Conservation (phyloP, 2,797 vertebrate genomes). For the Odontamblyopus rebecca region DNA sequence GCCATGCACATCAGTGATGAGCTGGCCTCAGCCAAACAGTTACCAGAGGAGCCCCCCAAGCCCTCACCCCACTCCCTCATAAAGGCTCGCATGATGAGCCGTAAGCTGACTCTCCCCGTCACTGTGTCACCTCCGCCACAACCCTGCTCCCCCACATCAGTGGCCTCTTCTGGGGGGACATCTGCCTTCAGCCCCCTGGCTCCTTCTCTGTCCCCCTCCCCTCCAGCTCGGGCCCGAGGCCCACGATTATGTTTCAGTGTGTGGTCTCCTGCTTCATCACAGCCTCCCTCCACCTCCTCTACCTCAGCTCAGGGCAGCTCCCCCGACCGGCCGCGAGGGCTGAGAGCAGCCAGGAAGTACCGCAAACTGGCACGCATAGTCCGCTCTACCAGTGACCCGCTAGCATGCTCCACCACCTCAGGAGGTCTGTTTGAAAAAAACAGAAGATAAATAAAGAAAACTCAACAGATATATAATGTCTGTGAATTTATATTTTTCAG, state of each 20-base stretch:
- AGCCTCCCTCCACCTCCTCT: slow-evolving; percentile 73
- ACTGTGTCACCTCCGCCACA: slow-evolving; percentile 68
- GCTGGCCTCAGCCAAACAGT: slow-evolving; percentile 73
- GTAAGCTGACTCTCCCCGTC: slow-evolving; percentile 75
- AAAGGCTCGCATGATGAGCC: slow-evolving; percentile 71
- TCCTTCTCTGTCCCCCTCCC: slow-evolving; percentile 70
- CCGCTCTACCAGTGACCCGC: slow-evolving; percentile 92
- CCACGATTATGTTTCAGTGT: slow-evolving; percentile 84
- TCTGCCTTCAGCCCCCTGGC: slow-evolving; percentile 69
- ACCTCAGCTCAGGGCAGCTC: slow-evolving; percentile 70
- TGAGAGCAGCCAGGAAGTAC: slow-evolving; percentile 62
- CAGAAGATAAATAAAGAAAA: background rate
- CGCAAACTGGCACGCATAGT: slow-evolving; percentile 82
- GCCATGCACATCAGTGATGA: slow-evolving; percentile 69
- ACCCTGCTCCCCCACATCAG: slow-evolving; percentile 72
- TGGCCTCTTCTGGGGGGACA: slow-evolving; percentile 66
- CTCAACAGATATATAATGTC: background rate
- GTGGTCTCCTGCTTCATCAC: slow-evolving; percentile 74
- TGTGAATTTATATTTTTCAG: slow-evolving; percentile 62
- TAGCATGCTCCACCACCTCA: slow-evolving; percentile 78
- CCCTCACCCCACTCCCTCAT: slow-evolving; percentile 59
- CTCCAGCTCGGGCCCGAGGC: slow-evolving; percentile 68
- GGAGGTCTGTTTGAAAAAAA: slow-evolving; percentile 78
- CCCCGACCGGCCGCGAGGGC: slow-evolving; percentile 60
- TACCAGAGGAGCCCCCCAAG: slow-evolving; percentile 69